phyloP scores from a whole-genome alignment of 64 coral and sea anemone genomes.

The Catalaphyllia jardinei region DNA sequence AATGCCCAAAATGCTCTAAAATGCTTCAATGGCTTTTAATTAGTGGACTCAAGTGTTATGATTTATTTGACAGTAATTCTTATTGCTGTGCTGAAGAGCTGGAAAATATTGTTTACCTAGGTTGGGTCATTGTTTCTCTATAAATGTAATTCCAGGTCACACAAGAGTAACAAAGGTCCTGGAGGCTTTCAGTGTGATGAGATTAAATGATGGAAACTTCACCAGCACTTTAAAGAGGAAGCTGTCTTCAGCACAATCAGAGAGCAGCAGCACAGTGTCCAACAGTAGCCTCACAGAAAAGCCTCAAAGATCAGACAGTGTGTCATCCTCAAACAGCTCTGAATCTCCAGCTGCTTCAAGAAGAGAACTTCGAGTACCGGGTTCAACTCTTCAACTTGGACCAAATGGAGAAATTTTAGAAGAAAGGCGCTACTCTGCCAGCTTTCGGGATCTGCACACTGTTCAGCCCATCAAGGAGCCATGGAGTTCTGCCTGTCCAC shows the following conservation, averaged over 20 bases:
- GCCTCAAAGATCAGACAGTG: slow-evolving; percentile 43
- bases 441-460: slow-evolving; percentile 70
- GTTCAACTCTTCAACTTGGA: slow-evolving; percentile 36
- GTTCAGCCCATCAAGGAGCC: slow-evolving; percentile 51
- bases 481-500: slow-evolving; percentile 70
- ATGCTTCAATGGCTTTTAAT: too few relatives aligned
- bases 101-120: neutral
- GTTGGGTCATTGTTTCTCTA: neutral
- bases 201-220: slow-evolving; percentile 89
- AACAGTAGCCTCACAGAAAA: slow-evolving; percentile 50
- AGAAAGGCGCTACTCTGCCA: slow-evolving; percentile 86
- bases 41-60: too few relatives aligned
- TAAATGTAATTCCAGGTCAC: slow-evolving; percentile 46
- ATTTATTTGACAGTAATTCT: too few relatives aligned
- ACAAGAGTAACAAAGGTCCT: slow-evolving; percentile 88
- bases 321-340: slow-evolving; percentile 69
- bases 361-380: slow-evolving; percentile 26
- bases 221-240: slow-evolving; percentile 79
- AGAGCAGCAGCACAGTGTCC: slow-evolving; percentile 39
- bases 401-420: slow-evolving; percentile 41
- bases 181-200: slow-evolving; percentile 90
- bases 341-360: slow-evolving; percentile 22
- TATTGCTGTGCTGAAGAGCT: neutral
- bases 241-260: slow-evolving; percentile 43
- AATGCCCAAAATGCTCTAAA: too few relatives aligned